phyloP scores from a whole-genome alignment of 2,113 vertebrate genomes.

The Terrapene triunguis region DNA sequence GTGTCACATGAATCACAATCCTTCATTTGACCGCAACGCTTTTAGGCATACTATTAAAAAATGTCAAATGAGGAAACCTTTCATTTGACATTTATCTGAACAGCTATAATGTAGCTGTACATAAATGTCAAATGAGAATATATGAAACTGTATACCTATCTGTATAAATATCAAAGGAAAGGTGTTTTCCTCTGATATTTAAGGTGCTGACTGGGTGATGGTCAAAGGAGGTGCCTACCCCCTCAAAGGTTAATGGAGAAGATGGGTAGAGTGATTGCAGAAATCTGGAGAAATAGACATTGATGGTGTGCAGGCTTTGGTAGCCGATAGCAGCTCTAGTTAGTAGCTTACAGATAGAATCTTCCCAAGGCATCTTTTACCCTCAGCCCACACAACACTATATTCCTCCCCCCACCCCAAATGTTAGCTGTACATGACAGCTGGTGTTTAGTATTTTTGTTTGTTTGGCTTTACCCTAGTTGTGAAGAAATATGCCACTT shows the following conservation, averaged over 20 bases:
- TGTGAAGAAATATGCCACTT: neutral
- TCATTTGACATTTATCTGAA: slow-evolving; percentile 76
- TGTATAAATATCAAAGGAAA: slow-evolving; percentile 67
- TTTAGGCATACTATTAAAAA: slow-evolving; percentile 72
- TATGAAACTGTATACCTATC: slow-evolving; percentile 64
- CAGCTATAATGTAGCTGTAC: slow-evolving; percentile 66
- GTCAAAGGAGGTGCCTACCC: slow-evolving; percentile 31
- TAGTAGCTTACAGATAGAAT: neutral
- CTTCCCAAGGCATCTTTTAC: neutral
- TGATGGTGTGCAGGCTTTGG: neutral
- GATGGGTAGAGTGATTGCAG: neutral
- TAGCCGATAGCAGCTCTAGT: neutral
- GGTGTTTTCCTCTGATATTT: slow-evolving; percentile 61
- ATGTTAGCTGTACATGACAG: neutral
- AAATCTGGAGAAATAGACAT: slow-evolving; percentile 3
- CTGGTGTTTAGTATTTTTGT: slow-evolving; percentile 19
- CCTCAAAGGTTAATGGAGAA: neutral
- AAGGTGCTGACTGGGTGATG: slow-evolving; percentile 51
- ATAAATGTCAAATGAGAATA: slow-evolving; percentile 76
- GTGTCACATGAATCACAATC: slow-evolving; percentile 57
- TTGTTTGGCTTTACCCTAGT: neutral
- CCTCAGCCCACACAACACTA: neutral
- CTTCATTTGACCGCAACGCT: slow-evolving; percentile 57
- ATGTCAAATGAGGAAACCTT: slow-evolving; percentile 73
- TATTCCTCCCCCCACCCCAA: neutral